Conservation (phyloP, 2,113 vertebrate genomes). For the Ammodytes dubius region DNA sequence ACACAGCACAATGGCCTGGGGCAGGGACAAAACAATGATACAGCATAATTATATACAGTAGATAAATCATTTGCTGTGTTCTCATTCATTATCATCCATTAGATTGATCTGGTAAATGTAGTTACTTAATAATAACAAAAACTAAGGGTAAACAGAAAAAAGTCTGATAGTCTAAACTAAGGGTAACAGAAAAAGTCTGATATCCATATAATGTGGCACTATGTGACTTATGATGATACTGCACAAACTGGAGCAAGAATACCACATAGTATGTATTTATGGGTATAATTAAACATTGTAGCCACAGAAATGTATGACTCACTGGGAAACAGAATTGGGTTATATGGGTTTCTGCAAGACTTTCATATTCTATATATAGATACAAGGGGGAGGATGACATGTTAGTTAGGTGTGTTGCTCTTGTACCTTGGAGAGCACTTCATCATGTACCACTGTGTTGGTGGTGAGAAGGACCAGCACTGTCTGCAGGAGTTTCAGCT, state of each 20-base stretch:
- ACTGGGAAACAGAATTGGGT: neutral
- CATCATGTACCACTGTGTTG: slow-evolving; percentile 98
- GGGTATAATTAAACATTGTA: slow-evolving; percentile 1
- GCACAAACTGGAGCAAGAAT: neutral
- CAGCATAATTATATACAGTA: neutral
- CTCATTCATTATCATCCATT: neutral
- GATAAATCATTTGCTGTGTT: neutral
- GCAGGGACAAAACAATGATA: neutral
- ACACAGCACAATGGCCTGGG: slow-evolving; percentile 97
- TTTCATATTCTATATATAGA: neutral
- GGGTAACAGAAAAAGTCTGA: neutral
- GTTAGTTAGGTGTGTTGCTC: neutral
- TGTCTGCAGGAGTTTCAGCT: slow-evolving; percentile 97
- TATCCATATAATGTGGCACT: neutral
- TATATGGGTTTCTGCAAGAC: neutral
- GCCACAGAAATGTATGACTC: slow-evolving; percentile 12
- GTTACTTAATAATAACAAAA: too few species aligned
- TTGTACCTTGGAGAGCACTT: slow-evolving; percentile 95
- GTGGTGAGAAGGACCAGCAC: slow-evolving; percentile 98
- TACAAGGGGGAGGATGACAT: neutral
- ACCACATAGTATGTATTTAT: neutral
- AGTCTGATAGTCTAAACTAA: too few species aligned
- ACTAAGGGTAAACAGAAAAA: too few species aligned
- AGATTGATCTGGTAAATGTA: neutral
- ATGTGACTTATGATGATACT: neutral